Evolutionary conservation across 2,113 vertebrate genomes (phyloP), one percentile per base, ranked within the genome.

Genomic region (Halichoerus grypus): DNA sequence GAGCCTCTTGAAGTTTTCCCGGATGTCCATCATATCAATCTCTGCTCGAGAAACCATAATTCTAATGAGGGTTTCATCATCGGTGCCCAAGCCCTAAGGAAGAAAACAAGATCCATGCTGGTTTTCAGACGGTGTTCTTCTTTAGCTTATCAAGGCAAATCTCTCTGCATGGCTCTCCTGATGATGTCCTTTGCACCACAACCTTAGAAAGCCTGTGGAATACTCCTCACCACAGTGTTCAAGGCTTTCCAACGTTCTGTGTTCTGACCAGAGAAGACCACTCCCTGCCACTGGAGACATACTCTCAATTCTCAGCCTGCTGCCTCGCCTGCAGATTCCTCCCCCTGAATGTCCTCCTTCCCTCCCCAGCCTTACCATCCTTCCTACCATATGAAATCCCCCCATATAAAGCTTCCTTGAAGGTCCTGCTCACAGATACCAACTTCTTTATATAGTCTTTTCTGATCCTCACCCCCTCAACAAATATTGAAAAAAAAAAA

Each of bases 21-120:
- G 99, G 95, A 99, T 99, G 96, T 99, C 98, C 95, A 99, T 76
- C 99, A 99, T 99, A 97, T 99, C 99, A 1, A 99, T 98, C 97
- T 99, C 99, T 0, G 99, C 99, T 63, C 99, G 99, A n/a, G 99
- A 98, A 36, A 99, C 99, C 99, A 99, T 99, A 94, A 99, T 99
- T 96, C 99, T 98, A 96, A 99, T 99, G 94, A 99, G 99, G 0
- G 99, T 99, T 76, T 76, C 98, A 46, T 99, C 99, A 46, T 99
- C 99, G 0, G 99, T 99, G 36, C 99, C 99, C 93, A 99, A 84
- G 39, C 99, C 99, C 99, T 99, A 77, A 0, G 28, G 91, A 4
- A 95, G 39, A 72, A 0, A 76, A 86, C 85, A 53, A 53, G 28
- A 81, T 21, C 24, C 15, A 10, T 5, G 3, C 39, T 67, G 49